These are phyloP conservation scores for Strix occidentalis DNA, from an alignment of 2,797 vertebrate species.

Conservation along the genomic window DNA sequence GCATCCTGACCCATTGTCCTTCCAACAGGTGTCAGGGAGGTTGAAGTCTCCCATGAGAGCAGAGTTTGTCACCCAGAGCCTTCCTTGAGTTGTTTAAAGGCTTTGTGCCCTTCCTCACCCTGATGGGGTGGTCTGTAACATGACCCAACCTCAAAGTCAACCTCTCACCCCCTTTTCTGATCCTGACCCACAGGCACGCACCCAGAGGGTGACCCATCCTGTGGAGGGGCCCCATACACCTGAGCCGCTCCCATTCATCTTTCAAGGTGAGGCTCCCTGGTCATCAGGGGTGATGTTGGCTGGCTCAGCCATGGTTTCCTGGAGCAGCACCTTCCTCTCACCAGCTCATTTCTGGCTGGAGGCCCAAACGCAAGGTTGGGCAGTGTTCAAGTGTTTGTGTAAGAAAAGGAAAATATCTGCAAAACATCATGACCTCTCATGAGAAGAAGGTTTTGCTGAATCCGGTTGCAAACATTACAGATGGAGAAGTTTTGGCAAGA, in stretches of 20 bases:
- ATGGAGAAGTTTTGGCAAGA: not conserved
- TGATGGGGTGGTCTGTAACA: not conserved
- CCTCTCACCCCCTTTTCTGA: not conserved
- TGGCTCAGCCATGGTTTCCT: not conserved
- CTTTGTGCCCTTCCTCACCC: not conserved
- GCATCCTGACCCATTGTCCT: not conserved
- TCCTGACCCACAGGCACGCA: fast-evolving
- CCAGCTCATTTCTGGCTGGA: not conserved
- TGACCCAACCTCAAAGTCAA: not conserved
- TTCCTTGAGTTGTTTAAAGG: not conserved
- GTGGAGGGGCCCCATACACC: not conserved
- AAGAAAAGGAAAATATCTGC: not conserved
- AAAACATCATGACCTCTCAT: not conserved
- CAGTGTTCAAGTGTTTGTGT: not conserved
- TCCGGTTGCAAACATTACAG: not conserved
- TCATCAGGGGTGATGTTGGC: fast-evolving
- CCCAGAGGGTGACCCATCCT: not conserved
- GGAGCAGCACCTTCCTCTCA: not conserved
- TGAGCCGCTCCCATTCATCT: not conserved
- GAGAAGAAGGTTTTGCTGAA: not conserved
- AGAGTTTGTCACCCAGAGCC: not conserved
- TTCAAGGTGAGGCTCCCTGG: not conserved
- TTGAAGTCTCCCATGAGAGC: not conserved
- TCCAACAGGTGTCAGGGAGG: not conserved
- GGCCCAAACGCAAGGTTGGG: not conserved